Percentiles rank a stretch among this genome's conserved stretches.
Conservation (phyloP, 2,797 vertebrate species). For the Xiphorhynchus erythropygius region DNA sequence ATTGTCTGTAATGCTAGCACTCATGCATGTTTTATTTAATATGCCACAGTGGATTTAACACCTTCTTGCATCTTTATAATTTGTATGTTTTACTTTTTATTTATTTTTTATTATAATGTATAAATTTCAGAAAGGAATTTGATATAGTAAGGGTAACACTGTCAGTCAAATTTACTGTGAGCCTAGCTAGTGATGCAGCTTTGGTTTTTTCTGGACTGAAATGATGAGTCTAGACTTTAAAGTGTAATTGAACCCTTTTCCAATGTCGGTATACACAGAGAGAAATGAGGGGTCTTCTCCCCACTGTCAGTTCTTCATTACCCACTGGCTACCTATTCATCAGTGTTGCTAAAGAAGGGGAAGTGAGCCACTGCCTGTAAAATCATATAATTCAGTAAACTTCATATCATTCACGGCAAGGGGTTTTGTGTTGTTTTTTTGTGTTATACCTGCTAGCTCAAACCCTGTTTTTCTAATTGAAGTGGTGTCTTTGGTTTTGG, state of each 20-base stretch:
- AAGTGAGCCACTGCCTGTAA: not conserved
- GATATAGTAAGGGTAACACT: not conserved
- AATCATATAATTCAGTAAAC: not conserved
- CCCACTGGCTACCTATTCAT: not conserved
- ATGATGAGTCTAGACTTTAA: not conserved
- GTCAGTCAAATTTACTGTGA: not conserved
- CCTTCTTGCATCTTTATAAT: not conserved
- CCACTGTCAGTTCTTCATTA: not conserved
- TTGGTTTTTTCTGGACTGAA: not conserved
- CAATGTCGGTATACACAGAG: not conserved
- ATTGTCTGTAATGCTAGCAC: not conserved
- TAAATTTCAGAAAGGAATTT: not conserved
- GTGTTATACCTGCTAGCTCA: not conserved
- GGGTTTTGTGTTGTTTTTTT: not conserved
- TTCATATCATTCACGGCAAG: not conserved
- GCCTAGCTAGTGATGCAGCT: not conserved
- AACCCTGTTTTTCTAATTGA: not conserved
- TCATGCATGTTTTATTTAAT: not conserved
- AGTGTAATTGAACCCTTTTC: not conserved
- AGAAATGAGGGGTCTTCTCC: not conserved
- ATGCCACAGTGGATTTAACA: not conserved
- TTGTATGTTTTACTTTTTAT: not conserved
- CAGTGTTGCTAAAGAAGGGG: not conserved
- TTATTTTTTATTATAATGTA: not conserved
- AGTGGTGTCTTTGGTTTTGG: not conserved